Base-by-base conservation (phyloP, 1,140 invertebrate species). In the Anastrepha obliqua region DNA sequence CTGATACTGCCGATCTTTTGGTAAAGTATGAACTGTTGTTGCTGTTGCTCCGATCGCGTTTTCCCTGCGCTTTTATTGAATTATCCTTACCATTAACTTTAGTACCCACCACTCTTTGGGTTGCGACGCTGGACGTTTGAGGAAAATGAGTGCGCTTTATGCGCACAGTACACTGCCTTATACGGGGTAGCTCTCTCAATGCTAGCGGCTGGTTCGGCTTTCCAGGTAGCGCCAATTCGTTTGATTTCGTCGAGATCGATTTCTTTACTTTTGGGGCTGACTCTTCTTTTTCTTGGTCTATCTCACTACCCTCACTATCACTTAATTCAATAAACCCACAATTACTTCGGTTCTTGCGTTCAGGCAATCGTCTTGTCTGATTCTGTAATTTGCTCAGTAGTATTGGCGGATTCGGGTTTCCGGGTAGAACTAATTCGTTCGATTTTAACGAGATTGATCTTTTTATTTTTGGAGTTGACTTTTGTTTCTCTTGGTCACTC, bases 241-340 rank as follows among this genome's bases (percentile, higher is more conserved):
- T 17, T 62, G 55, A 60, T 87, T 87, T 86, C 86, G 15, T 4
- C 3, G 51, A 58, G 20, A 17, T 2, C 51, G 67, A 59, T n/a
- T 58, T 60, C 15, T 70, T 70, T 4, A 13, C 44, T 87, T 87
- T 60, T 59, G 17, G 20, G 7, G 2, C 7, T 59, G 44, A 15
- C n/a, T 1, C 60, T 59, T 59, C 29, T 29, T 9, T 60, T 78
- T 74, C 39, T 44, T 59, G n/a, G n/a, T 87, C 55, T 42, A 44
- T 7, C 17, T 59, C 86, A 20, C 44, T 70, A n/a, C 29, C 89
- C 47, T 89, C 90, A 42, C 90, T 89, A 74, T 67, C 89, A 55
- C 58, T 87, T n/a, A 92, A 51, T 67, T 92, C 91, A 15, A 92
- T 90, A 7, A 92, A 90, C 7, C 90, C 89, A 60, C 13, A 85